Conservation (phyloP, 1,140 invertebrate genomes). For the Drosophila orena region DNA sequence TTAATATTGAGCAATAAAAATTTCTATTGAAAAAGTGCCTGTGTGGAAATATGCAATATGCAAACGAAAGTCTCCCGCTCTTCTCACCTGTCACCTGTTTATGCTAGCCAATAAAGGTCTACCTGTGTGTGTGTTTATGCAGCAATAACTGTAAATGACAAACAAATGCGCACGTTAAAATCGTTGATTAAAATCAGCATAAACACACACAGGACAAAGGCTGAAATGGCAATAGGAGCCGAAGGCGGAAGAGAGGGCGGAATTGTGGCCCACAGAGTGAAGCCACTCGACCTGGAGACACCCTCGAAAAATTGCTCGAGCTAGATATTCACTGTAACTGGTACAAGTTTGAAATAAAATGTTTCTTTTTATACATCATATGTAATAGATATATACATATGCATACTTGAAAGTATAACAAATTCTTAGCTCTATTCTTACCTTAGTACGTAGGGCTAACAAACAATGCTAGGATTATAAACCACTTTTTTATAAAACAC, state of each 20-base stretch:
- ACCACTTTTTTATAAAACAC: too few species aligned
- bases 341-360: not conserved
- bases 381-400: too few species aligned
- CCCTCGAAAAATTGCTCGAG: not conserved
- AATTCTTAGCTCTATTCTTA: too few species aligned
- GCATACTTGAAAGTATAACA: not conserved
- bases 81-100: conserved; percentile 21
- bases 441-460: too few species aligned
- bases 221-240: conserved; percentile 18
- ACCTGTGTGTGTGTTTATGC: conserved; percentile 38
- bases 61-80: conserved; percentile 32
- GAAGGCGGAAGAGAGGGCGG: not conserved
- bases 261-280: not conserved
- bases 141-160: conserved; percentile 72
- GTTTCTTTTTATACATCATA: not conserved
- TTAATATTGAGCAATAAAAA: conserved; percentile 56
- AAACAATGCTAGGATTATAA: too few species aligned
- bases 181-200: conserved; percentile 69
- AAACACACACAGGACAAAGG: conserved; percentile 49
- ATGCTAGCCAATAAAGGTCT: conserved; percentile 30
- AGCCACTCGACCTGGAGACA: not conserved
- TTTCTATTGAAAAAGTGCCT: conserved; percentile 24
- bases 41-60: conserved; percentile 44
- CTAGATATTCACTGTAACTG: not conserved
- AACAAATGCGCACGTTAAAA: conserved; percentile 72